These are phyloP conservation scores for Picus viridis DNA, from an alignment of 2,797 vertebrate genomes.

Conservation along the genomic window DNA sequence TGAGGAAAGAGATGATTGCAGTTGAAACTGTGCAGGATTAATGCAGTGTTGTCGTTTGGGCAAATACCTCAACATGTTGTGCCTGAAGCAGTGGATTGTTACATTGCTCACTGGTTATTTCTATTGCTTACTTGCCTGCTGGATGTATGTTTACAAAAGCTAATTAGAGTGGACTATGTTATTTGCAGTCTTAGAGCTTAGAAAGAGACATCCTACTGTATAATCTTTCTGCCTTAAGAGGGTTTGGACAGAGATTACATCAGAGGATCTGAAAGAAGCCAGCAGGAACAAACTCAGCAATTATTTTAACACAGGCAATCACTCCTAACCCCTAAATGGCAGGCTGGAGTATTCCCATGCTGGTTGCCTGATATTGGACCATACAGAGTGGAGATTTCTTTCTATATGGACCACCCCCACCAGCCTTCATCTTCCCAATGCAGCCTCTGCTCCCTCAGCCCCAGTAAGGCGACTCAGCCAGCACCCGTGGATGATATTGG, in stretches of 20 bases:
- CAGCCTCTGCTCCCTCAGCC: too few species aligned
- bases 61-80: neutral
- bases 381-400: neutral
- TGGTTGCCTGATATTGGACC: neutral
- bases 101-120: neutral
- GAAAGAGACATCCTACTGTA: slow-evolving; percentile 24
- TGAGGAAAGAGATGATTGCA: neutral
- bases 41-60: neutral
- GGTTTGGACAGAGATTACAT: slow-evolving; percentile 20
- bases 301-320: neutral
- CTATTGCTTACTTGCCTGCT: neutral
- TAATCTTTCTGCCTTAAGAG: slow-evolving; percentile 15
- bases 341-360: neutral
- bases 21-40: neutral
- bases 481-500: too few species aligned
- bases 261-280: neutral
- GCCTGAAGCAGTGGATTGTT: neutral
- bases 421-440: too few species aligned
- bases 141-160: slow-evolving; percentile 10
- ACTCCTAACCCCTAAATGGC: neutral
- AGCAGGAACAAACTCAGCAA: slow-evolving; percentile 1
- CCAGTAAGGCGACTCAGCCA: too few species aligned
- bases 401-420: neutral
- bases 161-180: slow-evolving; percentile 51
- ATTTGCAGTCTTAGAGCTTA: slow-evolving; percentile 8